phyloP scores from a whole-genome alignment of 2,797 vertebrate genomes.

The Gallinago stenura region DNA sequence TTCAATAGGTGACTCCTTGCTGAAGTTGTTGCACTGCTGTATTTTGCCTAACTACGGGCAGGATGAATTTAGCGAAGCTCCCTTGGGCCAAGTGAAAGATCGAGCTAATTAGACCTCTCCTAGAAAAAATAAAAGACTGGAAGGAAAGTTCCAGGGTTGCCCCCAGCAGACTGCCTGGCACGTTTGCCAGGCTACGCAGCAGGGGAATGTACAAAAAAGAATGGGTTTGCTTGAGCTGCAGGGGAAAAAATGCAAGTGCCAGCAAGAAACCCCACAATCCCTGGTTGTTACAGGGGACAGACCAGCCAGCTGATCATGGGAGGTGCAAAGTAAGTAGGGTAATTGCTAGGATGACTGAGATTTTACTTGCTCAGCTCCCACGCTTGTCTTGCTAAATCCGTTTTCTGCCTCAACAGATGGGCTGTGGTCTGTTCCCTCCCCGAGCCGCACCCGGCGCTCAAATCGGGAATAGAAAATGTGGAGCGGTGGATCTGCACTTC shows the following conservation, averaged over 20 bases:
- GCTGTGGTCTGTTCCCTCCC: neutral
- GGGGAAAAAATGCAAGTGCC: neutral
- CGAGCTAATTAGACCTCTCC: neutral
- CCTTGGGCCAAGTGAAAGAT: neutral
- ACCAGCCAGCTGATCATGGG: constrained; percentile 20
- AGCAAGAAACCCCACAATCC: constrained; percentile 37
- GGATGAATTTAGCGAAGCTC: neutral
- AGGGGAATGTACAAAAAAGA: neutral
- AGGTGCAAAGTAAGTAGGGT: constrained; percentile 44
- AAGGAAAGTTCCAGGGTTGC: neutral
- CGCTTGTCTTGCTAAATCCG: constrained; percentile 39
- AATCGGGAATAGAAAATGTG: neutral
- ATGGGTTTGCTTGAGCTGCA: constrained; percentile 16
- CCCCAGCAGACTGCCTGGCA: neutral
- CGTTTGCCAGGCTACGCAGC: neutral
- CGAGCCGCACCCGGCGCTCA: neutral
- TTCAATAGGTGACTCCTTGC: neutral
- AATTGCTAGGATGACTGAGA: constrained; percentile 48
- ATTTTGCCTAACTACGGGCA: neutral
- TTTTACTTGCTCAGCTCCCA: constrained; percentile 57
- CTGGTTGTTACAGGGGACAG: neutral
- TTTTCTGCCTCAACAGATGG: constrained; percentile 54
- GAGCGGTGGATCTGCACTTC: neutral
- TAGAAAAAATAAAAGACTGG: neutral
- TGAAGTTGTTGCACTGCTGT: neutral